Conservation (phyloP, 2,797 vertebrate species). For the Sebastiscus tertius region DNA sequence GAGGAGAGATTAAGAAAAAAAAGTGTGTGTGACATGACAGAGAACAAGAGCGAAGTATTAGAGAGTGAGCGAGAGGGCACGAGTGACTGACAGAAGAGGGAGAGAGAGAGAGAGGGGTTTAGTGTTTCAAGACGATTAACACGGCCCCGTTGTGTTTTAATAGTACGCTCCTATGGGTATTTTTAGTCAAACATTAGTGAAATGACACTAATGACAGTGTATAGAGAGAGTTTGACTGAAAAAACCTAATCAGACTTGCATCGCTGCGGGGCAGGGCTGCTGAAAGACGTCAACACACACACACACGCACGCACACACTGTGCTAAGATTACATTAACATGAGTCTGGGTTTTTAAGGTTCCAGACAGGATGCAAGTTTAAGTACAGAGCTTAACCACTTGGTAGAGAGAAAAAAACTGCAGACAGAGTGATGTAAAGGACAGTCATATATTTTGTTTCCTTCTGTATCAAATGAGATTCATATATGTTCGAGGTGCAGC, state of each 20-base stretch:
- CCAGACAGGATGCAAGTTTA: constrained; percentile 40
- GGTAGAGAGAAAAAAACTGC: background rate
- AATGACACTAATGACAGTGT: constrained; percentile 70
- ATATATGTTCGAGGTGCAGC: background rate
- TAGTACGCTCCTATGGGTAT: constrained; percentile 52
- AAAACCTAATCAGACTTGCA: constrained; percentile 62
- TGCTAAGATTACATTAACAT: constrained; percentile 42
- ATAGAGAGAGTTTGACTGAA: constrained; percentile 43
- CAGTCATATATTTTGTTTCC: background rate
- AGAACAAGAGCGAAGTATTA: constrained; percentile 60
- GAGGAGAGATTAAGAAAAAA: constrained; percentile 21
- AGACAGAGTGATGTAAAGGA: constrained; percentile 15
- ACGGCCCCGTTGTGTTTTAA: constrained; percentile 59
- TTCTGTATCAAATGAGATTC: constrained; percentile 14
- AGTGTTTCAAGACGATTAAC: constrained; percentile 66
- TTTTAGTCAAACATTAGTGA: constrained; percentile 71
- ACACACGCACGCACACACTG: constrained; percentile 19
- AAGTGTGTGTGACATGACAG: constrained; percentile 50
- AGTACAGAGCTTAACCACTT: constrained; percentile 38
- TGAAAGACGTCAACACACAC: constrained; percentile 40
- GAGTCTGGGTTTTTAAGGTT: constrained; percentile 35
- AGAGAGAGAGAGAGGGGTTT: constrained; percentile 13
- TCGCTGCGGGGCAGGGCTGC: constrained; percentile 54
- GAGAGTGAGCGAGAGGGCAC: constrained; percentile 41
- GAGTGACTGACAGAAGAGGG: constrained; percentile 56